A percentile compares a stretch with the other conserved stretches of the same genome.
These are phyloP conservation scores for Umimayanthus chanpuru DNA, from an alignment of 92 coral and sea anemone genomes.

Conservation along the genomic window DNA sequence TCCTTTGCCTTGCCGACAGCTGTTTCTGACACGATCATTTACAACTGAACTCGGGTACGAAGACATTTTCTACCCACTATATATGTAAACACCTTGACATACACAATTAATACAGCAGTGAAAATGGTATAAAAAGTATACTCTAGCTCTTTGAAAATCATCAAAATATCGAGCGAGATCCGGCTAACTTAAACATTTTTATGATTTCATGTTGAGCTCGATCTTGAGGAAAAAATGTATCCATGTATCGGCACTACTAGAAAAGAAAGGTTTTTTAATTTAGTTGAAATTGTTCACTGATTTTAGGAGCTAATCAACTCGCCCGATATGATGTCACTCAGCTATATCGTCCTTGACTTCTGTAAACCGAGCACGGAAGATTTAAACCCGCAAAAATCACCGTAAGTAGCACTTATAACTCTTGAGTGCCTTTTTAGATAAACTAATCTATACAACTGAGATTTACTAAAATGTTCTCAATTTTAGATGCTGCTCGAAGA, in stretches of 20 bases:
- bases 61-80: too few species aligned
- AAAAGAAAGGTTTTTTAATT: not conserved
- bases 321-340: slow-evolving; percentile 49
- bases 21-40: too few species aligned
- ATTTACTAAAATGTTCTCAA: not conserved
- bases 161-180: too few species aligned
- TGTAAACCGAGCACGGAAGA: slow-evolving; percentile 59
- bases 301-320: slow-evolving; percentile 62
- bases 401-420: slow-evolving; percentile 37
- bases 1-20: too few species aligned
- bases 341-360: slow-evolving; percentile 52
- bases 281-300: not conserved
- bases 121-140: too few species aligned
- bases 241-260: not conserved
- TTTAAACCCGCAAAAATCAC: slow-evolving; percentile 50
- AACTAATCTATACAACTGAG: not conserved
- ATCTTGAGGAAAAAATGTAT: too few species aligned
- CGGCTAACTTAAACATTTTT: too few species aligned
- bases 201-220: too few species aligned
- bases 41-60: too few species aligned
- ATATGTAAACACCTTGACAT: too few species aligned
- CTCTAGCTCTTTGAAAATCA: too few species aligned
- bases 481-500: slow-evolving; percentile 36
- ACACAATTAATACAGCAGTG: too few species aligned
- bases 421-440: not conserved